Percentiles rank a stretch among this genome's conserved stretches.
Evolutionary conservation across 23 tunicate species (phyloP).

Genomic region (Botrylloides violaceus): DNA sequence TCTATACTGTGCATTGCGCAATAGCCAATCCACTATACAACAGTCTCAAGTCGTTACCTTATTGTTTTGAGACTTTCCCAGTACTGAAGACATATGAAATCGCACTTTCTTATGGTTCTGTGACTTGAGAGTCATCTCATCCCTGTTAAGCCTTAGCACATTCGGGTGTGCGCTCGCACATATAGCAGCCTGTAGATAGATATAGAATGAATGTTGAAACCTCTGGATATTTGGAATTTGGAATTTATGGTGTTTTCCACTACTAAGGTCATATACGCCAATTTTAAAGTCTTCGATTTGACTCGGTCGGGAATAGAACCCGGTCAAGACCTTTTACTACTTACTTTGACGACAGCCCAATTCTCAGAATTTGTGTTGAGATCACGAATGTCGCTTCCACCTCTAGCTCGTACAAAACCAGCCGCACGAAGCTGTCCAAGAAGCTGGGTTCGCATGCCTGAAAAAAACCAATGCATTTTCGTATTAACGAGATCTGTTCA

Average conservation of each 20-base stretch:
- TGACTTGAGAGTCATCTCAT: constrained; percentile 31
- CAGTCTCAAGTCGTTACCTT: background rate
- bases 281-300: too few relatives aligned
- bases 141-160: constrained; percentile 39
- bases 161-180: constrained; percentile 86
- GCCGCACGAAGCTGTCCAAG: constrained; percentile 95
- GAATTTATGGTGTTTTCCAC: too few relatives aligned
- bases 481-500: background rate
- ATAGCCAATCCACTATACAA: background rate
- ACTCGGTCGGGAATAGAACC: too few relatives aligned
- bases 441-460: constrained; percentile 89
- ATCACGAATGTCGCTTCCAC: constrained; percentile 89
- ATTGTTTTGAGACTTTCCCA: background rate
- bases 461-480: too few relatives aligned
- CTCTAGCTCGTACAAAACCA: constrained; percentile 89
- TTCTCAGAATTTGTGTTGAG: constrained; percentile 90
- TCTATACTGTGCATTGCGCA: too few relatives aligned
- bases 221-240: too few relatives aligned
- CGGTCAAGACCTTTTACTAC: constrained; percentile 18
- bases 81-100: constrained; percentile 65
- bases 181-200: constrained; percentile 51
- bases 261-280: too few relatives aligned
- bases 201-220: too few relatives aligned
- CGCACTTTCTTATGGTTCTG: constrained; percentile 49
- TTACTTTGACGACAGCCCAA: constrained; percentile 98